Base-by-base conservation (phyloP, 2,888 invertebrate genomes). In the Pecten maximus region DNA sequence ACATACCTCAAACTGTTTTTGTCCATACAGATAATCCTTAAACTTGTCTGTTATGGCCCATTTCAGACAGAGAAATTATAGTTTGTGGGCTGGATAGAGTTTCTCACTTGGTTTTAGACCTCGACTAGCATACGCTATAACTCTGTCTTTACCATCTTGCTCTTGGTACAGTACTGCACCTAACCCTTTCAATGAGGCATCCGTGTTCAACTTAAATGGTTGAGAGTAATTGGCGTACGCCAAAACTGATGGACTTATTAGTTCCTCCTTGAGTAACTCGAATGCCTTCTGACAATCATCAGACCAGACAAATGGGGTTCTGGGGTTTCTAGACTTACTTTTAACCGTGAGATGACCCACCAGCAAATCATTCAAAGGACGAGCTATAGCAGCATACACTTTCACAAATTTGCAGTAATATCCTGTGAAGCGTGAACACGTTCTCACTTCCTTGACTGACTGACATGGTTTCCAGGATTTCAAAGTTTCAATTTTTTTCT, bases 281-380 rank as follows among this genome's bases (percentile, higher is more conserved):
- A 88, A 88, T n/a, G 88, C 88, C 40, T 40, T 40, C 19, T 88
- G 44, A 44, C 44, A 44, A 6, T 44, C 44, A 44, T 44, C 44
- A 44, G 44, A 44, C 44, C 44, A 44, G 12, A 44, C 44, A 44
- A 44, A 44, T 44, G 44, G 44, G 6, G 44, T 44, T 44, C 12
- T 44, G 12, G 12, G 44, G 44, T 44, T 44, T 12, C 12, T 44
- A 44, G 44, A 44, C 44, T 44, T 44, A 12, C 44, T n/a, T 40
- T 86, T 87, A n/a, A 88, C 44, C n/a, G 48, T 90, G 40, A 87
- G 54, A 6, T 91, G 90, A 12, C 92, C 92, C 40, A 91, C 88
- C 40, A 92, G 88, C 28, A 92, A 74, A 54, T 92, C 92, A 88
- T 92, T 92, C 40, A 92, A 35, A 16, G 89, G 92, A 23, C 89